Evolutionary conservation across 2,888 invertebrate species (phyloP).

Genomic region (Sinopyrophorus schimmeli): DNA sequence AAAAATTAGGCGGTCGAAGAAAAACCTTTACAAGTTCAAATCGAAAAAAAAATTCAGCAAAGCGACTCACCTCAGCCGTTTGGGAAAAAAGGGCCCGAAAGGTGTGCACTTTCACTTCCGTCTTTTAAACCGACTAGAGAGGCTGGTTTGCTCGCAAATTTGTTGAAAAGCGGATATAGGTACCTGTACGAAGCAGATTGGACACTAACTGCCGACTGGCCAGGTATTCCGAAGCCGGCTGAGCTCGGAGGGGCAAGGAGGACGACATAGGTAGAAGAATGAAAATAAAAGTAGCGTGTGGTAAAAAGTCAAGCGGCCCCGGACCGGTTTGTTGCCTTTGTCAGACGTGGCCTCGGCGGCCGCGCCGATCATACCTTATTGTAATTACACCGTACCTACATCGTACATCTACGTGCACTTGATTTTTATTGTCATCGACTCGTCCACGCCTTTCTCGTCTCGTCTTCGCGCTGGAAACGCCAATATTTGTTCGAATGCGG

Average conservation of each 20-base stretch:
- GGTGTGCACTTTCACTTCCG: slow-evolving; percentile 32
- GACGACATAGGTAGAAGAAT: slow-evolving; percentile 35
- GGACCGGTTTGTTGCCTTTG: slow-evolving; percentile 39
- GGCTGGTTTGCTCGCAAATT: too few relatives aligned
- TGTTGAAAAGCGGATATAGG: slow-evolving; percentile 23
- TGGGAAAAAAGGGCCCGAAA: neutral
- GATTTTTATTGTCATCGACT: slow-evolving; percentile 41
- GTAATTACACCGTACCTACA: slow-evolving; percentile 45
- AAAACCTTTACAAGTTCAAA: too few relatives aligned
- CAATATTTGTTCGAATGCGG: too few relatives aligned
- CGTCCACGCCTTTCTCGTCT: slow-evolving; percentile 33
- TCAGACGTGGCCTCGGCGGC: slow-evolving; percentile 41
- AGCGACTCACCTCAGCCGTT: too few relatives aligned
- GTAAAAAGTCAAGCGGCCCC: slow-evolving; percentile 39
- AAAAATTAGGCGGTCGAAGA: too few relatives aligned
- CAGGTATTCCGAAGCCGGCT: slow-evolving; percentile 36
- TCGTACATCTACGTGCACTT: slow-evolving; percentile 43
- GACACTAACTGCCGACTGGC: slow-evolving; percentile 35
- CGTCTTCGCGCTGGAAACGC: slow-evolving; percentile 28
- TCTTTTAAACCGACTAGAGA: too few relatives aligned
- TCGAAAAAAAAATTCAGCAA: too few relatives aligned
- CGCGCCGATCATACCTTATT: slow-evolving; percentile 45
- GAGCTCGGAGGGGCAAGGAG: slow-evolving; percentile 34
- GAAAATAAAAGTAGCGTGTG: slow-evolving; percentile 40
- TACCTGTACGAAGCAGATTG: slow-evolving; percentile 32